Evolutionary conservation across 1,140 invertebrate genomes (phyloP), one percentile per base, ranked within the genome.

Genomic region (Amphibalanus amphitrite): DNA sequence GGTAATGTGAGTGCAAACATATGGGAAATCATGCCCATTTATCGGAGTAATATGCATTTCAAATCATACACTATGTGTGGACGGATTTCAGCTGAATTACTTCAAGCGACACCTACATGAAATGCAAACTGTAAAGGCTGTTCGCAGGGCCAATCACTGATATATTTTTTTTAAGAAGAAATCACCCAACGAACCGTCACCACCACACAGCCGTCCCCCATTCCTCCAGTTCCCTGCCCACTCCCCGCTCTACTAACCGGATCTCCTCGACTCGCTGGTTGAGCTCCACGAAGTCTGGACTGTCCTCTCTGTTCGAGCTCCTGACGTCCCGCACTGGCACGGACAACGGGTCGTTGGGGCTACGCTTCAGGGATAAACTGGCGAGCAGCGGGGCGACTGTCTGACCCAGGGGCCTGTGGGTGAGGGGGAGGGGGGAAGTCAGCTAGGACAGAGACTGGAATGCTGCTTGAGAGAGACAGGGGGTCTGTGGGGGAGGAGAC

Each of bases 201-300:
- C n/a, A n/a, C n/a, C n/a, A n/a, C n/a, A n/a, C n/a, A n/a, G n/a
- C n/a, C n/a, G n/a, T n/a, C n/a, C n/a, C n/a, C n/a, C 4, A 38
- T 15, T 15, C 33, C 33, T 38, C 33, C 33, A 38, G 15, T 6
- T 38, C 33, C 33, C 33, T 15, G 4, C 33, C 33, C 33, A 38
- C 33, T 38, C 33, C 15, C 33, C 33, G 4, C 33, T 0, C 15
- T 28, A 76, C 78, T 80, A 78, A 89, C 88, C 88, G 87, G 64
- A 86, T 87, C 78, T 89, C 86, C 78, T 89, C 88, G 72, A 90
- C 89, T 74, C 87, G 86, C 69, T 81, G 83, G 78, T 89, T 89
- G 40, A 90, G 81, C 74, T 86, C 84, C 72, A 86, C 83, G 78
- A 83, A 89, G 77, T 89, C 88, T 1, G 88, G 88, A 72, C 86